phyloP scores from a whole-genome alignment of 2,797 vertebrate species.

The Melanotaenia trifasciata region DNA sequence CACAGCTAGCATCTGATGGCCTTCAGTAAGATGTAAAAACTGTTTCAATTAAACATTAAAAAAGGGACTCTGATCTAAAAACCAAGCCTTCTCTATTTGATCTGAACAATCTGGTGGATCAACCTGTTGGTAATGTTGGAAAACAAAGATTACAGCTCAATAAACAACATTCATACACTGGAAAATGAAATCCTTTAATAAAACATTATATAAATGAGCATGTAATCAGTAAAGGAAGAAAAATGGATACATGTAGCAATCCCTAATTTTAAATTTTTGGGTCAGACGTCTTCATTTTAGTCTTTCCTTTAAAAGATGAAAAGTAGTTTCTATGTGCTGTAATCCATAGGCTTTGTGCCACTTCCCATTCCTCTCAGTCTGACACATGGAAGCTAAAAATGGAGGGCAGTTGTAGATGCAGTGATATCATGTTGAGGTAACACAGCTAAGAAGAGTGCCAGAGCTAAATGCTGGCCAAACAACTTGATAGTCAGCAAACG shows the following conservation, averaged over 20 bases:
- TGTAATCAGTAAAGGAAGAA: too few relatives aligned
- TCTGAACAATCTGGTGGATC: not conserved
- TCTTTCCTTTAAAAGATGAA: not conserved
- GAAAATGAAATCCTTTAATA: conserved; percentile 7
- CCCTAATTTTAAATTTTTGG: too few relatives aligned
- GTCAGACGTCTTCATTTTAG: too few relatives aligned
- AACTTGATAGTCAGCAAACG: too few relatives aligned
- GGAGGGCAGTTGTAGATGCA: not conserved
- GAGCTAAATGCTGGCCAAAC: not conserved
- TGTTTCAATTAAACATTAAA: conserved; percentile 44
- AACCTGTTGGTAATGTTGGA: conserved; percentile 45
- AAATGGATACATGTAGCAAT: too few relatives aligned
- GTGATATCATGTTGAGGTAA: not conserved
- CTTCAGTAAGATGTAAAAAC: conserved; percentile 23
- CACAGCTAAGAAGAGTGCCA: too few relatives aligned
- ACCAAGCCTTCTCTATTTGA: not conserved
- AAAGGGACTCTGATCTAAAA: conserved; percentile 31
- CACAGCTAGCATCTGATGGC: not conserved
- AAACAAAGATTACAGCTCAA: conserved; percentile 29
- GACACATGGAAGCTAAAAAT: not conserved
- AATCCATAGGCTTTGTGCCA: not conserved
- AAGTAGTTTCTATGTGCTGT: not conserved
- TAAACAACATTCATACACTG: conserved; percentile 25
- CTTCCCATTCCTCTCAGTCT: not conserved
- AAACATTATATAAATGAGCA: not conserved